Base-by-base conservation (phyloP, 2,113 vertebrate genomes). In the Hyla sarda region DNA sequence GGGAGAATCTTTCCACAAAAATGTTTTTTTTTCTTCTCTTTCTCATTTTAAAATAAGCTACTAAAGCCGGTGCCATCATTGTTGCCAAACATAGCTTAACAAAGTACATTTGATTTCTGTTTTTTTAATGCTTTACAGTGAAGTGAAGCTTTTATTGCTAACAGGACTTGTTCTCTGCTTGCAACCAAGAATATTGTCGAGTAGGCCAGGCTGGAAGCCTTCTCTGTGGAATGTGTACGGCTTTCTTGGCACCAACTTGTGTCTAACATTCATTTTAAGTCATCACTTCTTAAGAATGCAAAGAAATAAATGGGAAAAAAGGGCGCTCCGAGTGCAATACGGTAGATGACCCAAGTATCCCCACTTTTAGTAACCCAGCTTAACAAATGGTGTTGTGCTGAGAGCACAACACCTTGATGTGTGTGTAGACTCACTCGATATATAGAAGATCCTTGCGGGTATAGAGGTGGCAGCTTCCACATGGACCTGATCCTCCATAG, bases 21-120 rank as follows among this genome's bases (percentile, higher is more conserved):
- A 81, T 81, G 56, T 81, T 80, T 62, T 45, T 62, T 45, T 9
- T 25, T 25, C 34, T 45, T 58, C 37, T 65, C 56, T 45, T 80
- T 80, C 62, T 65, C 77, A 41, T 79, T 81, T 81, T 65, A 19
- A 81, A 47, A 58, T 47, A 81, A 81, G 77, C 77, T 81, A 17
- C 32, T 65, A 65, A 81, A 62, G 23, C 56, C n/a, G 5, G 21
- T 47, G 23, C 34, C 56, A 80, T 65, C 34, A 11, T 12, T 45
- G 2, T 28, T 81, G 56, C 78, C 78, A 65, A 45, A 65, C 56
- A 47, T 34, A 65, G 56, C 78, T 62, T 81, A 28, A 65, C 23
- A 65, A 65, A 62, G 58, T 47, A 81, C 23, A n/a, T 32, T 41
- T 8, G 17, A 47, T 81, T 65, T 81, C 52, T 78, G 75, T 56